Percentiles rank a stretch among this genome's conserved stretches.
These are phyloP conservation scores for Dissostichus mawsoni DNA, from an alignment of 2,113 vertebrate species.

Conservation along the genomic window DNA sequence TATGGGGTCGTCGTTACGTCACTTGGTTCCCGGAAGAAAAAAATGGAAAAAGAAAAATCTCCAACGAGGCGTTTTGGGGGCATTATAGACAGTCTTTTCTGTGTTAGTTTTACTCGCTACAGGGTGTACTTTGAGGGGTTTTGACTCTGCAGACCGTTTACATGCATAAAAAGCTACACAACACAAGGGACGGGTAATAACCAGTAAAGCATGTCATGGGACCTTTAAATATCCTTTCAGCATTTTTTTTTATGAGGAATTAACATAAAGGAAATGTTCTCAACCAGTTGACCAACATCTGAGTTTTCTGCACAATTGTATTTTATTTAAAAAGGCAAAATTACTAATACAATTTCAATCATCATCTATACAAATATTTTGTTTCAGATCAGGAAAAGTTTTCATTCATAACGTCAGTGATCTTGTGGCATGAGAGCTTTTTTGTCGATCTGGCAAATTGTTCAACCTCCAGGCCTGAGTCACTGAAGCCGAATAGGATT, in stretches of 20 bases:
- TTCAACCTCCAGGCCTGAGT: background rate
- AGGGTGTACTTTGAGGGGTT: too few relatives aligned
- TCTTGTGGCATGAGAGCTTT: background rate
- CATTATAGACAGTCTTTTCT: too few relatives aligned
- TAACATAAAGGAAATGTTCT: background rate
- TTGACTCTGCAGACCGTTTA: too few relatives aligned
- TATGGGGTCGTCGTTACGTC: too few relatives aligned
- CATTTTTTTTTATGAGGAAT: background rate
- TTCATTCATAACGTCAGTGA: background rate
- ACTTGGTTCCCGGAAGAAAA: too few relatives aligned
- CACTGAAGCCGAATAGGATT: slow-evolving; percentile 20
- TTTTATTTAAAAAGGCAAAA: background rate
- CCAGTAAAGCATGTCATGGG: too few relatives aligned
- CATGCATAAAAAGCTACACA: too few relatives aligned
- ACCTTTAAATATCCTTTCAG: background rate
- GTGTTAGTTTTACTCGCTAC: too few relatives aligned
- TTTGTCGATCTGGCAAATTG: background rate
- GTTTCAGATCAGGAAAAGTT: background rate
- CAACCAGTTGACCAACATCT: background rate
- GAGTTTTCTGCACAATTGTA: background rate
- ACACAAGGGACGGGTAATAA: too few relatives aligned
- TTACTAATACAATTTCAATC: background rate
- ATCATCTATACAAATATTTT: background rate
- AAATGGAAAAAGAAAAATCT: too few relatives aligned
- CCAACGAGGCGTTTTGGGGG: too few relatives aligned